A percentile compares a stretch with the other conserved stretches of the same genome.
Evolutionary conservation across 2,797 vertebrate genomes (phyloP).

Genomic region (Lophius americanus): DNA sequence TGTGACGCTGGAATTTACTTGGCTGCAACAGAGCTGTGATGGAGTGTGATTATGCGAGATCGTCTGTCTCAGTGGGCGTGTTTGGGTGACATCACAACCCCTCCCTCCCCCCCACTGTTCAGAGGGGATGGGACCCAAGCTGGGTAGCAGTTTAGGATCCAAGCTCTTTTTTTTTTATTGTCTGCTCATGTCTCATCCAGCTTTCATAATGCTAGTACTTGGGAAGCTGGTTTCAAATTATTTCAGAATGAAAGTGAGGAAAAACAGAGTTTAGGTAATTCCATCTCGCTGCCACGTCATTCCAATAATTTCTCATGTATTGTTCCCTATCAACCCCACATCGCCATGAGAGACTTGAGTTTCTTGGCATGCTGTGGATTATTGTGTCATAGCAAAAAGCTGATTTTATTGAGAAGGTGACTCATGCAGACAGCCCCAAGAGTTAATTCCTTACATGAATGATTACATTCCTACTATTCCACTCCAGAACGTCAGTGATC

Average conservation of each 20-base stretch:
- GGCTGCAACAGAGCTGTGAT: constrained; percentile 34
- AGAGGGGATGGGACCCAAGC: constrained; percentile 34
- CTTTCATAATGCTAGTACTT: constrained; percentile 44
- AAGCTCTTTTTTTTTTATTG: constrained; percentile 44
- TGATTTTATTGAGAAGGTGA: constrained; percentile 16
- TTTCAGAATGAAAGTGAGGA: constrained; percentile 38
- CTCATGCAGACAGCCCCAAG: background rate
- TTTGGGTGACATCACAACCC: constrained; percentile 54
- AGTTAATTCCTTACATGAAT: constrained; percentile 8
- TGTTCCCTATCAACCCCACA: constrained; percentile 28
- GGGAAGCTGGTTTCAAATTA: constrained; percentile 34
- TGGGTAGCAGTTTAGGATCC: constrained; percentile 26
- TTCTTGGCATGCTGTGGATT: background rate
- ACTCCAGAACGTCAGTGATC: background rate
- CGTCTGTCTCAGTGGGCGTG: constrained; percentile 20
- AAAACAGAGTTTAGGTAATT: constrained; percentile 30
- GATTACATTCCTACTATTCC: background rate
- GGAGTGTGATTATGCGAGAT: constrained; percentile 17
- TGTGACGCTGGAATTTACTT: constrained; percentile 63
- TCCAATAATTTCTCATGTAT: constrained; percentile 11
- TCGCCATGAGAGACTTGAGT: constrained; percentile 6
- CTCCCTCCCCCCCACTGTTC: constrained; percentile 35
- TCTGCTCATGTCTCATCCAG: constrained; percentile 57
- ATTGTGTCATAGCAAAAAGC: background rate
- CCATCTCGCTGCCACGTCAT: constrained; percentile 28